Evolutionary conservation across 2,797 vertebrate species (phyloP), one percentile per base, ranked within the genome.

Genomic region (Gymnothorax reevesii): DNA sequence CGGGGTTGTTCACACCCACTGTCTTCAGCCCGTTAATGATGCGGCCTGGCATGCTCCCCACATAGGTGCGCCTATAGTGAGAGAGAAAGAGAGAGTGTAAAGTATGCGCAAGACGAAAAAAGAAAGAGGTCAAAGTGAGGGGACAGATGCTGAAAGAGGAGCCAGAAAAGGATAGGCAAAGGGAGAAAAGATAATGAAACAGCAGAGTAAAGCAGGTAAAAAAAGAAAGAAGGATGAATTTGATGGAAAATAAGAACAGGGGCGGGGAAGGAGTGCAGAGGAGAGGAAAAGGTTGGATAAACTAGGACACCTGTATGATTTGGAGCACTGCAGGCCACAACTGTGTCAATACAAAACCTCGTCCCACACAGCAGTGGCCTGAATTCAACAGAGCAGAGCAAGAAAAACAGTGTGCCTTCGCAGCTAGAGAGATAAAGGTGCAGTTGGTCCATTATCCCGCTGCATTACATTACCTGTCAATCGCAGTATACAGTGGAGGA

Each of bases 1-100:
- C 98, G 0, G 99, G 98, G 90, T 99, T 99, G 93, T 98, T 98
- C 25, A 99, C 97, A 0, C 96, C 97, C 0, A 97, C 98, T 0
- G 95, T 97, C 95, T 98, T 99, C 90, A 99, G 91, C 0, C 98
- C 98, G 0, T 99, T 99, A 93, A 99, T 97, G 89, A 99, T 99
- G 73, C 98, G 97, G 0, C 99, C 98, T 0, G 99, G 99, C 98
- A 99, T 99, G 88, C 98, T 99, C 87, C 98, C 98, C 0, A 99
- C 98, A 0, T 99, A 99, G 2, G 98, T 99, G 25, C 98, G 97
- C 60, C 99, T 99, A 92, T 91, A n/a, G 0, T 77, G 22, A 12
- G 57, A 27, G 20, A 33, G 17, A 54, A 55, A 20, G 55, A 57
- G 42, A 54, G 83, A 7, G 83, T 42, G 33, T 42, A 42, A 42